Evolutionary conservation across 2,888 invertebrate genomes (phyloP), one percentile per base, ranked within the genome.

Genomic region (Epistrophe eligans): DNA sequence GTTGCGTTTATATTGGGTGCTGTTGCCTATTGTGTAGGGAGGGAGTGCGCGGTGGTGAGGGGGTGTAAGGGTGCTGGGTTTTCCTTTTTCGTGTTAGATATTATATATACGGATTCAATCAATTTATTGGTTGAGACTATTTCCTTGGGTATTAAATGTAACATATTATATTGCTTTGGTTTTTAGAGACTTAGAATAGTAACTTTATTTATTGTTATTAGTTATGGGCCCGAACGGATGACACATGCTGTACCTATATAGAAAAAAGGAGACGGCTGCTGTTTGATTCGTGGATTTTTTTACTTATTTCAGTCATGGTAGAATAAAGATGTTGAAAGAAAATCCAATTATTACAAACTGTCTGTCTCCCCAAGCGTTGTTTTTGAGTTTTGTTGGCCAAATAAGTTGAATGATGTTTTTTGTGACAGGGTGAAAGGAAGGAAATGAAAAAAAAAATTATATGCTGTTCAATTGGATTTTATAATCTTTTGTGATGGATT

Each of bases 41-140:
- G 24, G 24, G n/a, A n/a, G 3, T 24, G 24, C 2, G 24, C 24
- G 24, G 24, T 24, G 1, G 11, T 15, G 35, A 19, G 17, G 4
- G 7, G 28, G 6, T 11, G 24, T 24, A 3, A 24, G 50, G 11
- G 5, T 28, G 10, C 4, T 45, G 48, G 48, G 13, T 48, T 15
- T 17, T 48, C 6, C 17, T 32, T 40, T n/a, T 71, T 15, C 13
- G 43, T 43, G 55, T 71, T 55, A 15, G 40, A 43, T 71, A 19
- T 40, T 71, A 13, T 71, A 13, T 71, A 64, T 77, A 45, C 32
- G 60, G 67, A 81, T 76, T 67, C 72, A 57, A 74, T 79, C 83
- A 73, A 83, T 83, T 62, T 67, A 40, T 67, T 17, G 10, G 62
- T 74, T 55, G 57, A 74, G 62, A 70, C 67, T 45, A 17, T 73